These are phyloP conservation scores for Eupristina koningsbergeri DNA, from an alignment of 1,140 invertebrate genomes.

Conservation along the genomic window DNA sequence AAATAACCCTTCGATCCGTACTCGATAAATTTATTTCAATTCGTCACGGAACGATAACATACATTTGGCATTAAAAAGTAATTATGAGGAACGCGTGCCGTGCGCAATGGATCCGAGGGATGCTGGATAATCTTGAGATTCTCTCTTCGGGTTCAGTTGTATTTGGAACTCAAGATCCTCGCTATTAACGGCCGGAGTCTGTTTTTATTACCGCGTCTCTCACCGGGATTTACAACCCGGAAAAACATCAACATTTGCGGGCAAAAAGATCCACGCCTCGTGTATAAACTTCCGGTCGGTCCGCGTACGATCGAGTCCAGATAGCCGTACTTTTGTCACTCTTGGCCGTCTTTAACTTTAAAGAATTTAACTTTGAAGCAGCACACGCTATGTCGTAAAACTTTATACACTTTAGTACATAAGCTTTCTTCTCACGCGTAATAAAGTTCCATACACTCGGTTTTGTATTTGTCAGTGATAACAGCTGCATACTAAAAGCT, in stretches of 20 bases:
- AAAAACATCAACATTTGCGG: not conserved
- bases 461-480: not conserved
- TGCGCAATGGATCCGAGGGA: not conserved
- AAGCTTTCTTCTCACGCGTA: conserved; percentile 5
- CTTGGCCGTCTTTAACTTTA: not conserved
- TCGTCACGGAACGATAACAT: no score
- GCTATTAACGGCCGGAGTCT: not conserved
- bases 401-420: conserved; percentile 12
- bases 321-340: no score
- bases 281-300: no score
- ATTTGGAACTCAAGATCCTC: not conserved
- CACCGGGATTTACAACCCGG: not conserved
- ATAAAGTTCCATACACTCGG: not conserved
- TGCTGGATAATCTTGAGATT: not conserved
- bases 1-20: no score
- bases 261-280: no score
- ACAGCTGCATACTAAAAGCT: no score
- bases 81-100: not conserved
- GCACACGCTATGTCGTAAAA: conserved; percentile 18
- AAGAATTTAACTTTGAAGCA: conserved; percentile 30
- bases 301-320: no score
- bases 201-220: not conserved
- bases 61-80: not conserved
- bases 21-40: no score
- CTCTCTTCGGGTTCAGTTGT: not conserved